Evolutionary conservation across 2,888 invertebrate genomes (phyloP), one percentile per base, ranked within the genome.

Genomic region (Sicus ferrugineus): DNA sequence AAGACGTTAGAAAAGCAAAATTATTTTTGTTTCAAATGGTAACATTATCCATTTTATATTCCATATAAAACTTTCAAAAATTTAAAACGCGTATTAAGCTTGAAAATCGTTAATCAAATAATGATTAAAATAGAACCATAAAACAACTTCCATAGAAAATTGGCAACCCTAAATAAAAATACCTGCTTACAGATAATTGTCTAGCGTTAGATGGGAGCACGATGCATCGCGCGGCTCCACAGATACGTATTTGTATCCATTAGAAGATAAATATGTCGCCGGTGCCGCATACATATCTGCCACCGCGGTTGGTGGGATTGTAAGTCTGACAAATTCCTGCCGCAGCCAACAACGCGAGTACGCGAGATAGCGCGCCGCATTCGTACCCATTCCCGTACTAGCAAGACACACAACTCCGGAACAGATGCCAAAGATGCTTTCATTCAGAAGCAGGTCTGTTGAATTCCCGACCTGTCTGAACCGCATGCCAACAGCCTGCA

Each of bases 261-360:
- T 64, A 64, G 64, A 64, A 64, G 64, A 64, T 50, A 64, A 64
- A 50, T 30, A 19, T 63, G 28, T 30, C 63, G 63, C 48, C 28
- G 23, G 16, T 21, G 59, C 21, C 19, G 28, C 9, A 26, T 11
- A 48, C 30, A 42, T 63, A 61, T 63, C 62, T 21, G 62, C 38
- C 26, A 26, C n/a, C 23, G 16, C 23, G 14, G 62, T 26, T 59
- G 23, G 42, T 61, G 61, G 11, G 54, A 11, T 23, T 28, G 42
- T 16, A 26, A 11, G 21, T 11, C 26, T 28, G 2, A 23, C 11
- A 23, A 26, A 21, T 52, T 19, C 52, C 11, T 19, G 19, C 19
- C 21, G 19, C 52, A 52, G 23, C 52, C 19, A 52, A 6, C 52
- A 52, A n/a, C 9, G 23, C 3, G 46, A 46, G 46, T 19, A 14